A percentile compares a stretch with the other conserved stretches of the same genome.
These are phyloP conservation scores for Protobothrops mucrosquamatus DNA, from an alignment of 2,113 vertebrate species.

Conservation along the genomic window DNA sequence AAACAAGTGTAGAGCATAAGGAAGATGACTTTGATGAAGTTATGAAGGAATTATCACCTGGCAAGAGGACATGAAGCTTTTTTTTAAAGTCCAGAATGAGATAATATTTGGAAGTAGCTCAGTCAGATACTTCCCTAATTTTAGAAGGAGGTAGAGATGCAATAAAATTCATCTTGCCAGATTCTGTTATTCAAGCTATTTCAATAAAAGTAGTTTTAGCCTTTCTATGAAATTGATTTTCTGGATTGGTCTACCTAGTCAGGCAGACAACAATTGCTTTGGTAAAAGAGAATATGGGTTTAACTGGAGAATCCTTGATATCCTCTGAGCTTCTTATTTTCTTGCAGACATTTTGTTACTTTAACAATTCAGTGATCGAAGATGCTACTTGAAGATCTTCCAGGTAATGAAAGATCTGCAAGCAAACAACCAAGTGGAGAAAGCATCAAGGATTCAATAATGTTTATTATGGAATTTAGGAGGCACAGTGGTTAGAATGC, in stretches of 20 bases:
- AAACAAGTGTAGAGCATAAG: neutral
- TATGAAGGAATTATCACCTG: neutral
- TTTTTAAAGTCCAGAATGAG: neutral
- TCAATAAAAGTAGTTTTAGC: neutral
- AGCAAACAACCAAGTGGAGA: neutral
- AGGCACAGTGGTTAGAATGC: neutral
- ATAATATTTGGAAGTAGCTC: neutral
- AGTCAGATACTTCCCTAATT: neutral
- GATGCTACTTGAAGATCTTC: neutral
- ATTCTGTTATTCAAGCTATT: neutral
- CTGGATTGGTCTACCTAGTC: neutral
- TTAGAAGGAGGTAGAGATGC: neutral
- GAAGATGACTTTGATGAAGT: neutral
- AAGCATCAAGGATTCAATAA: neutral
- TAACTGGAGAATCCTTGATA: neutral
- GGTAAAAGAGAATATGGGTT: neutral
- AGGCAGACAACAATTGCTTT: neutral
- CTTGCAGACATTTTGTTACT: neutral
- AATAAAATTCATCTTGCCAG: neutral
- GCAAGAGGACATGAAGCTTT: neutral
- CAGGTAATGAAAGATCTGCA: neutral
- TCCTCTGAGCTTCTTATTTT: neutral
- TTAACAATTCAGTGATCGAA: neutral
- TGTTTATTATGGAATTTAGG: neutral
- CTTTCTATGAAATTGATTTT: neutral